phyloP scores from a whole-genome alignment of 2,888 invertebrate species.

The Chrysomela aeneicollis region DNA sequence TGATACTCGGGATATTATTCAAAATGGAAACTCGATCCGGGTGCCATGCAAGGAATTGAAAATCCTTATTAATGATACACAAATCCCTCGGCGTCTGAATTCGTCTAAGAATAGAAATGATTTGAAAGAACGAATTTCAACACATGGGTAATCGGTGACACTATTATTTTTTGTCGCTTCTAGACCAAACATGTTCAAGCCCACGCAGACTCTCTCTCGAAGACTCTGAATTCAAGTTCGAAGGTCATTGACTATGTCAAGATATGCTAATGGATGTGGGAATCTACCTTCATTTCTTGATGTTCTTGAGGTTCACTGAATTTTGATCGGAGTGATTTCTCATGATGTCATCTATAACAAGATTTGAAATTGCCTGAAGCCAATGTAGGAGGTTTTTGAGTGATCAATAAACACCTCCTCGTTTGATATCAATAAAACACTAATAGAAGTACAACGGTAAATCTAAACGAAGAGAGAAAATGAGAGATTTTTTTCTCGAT shows the following conservation, averaged over 20 bases:
- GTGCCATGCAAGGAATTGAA: background rate
- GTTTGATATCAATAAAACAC: too few relatives aligned
- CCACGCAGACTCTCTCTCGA: background rate
- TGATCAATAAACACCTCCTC: background rate
- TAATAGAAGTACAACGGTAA: too few relatives aligned
- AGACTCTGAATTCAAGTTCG: background rate
- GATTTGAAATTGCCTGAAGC: background rate
- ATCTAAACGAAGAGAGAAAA: too few relatives aligned
- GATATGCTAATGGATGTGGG: conserved; percentile 3
- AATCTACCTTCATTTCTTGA: background rate
- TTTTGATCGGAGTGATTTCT: background rate
- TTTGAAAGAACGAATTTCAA: background rate
- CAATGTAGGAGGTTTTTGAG: background rate
- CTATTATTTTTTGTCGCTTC: background rate
- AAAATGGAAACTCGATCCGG: background rate
- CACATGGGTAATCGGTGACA: background rate
- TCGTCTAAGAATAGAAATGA: background rate
- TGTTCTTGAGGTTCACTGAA: background rate
- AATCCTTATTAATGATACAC: background rate
- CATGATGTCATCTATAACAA: background rate
- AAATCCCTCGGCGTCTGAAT: background rate
- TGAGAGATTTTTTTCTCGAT: too few relatives aligned
- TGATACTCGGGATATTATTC: background rate
- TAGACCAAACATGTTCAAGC: background rate
- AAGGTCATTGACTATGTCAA: conserved; percentile 5